Evolutionary conservation across 2,797 vertebrate species (phyloP).

Genomic region (Somateria mollissima): DNA sequence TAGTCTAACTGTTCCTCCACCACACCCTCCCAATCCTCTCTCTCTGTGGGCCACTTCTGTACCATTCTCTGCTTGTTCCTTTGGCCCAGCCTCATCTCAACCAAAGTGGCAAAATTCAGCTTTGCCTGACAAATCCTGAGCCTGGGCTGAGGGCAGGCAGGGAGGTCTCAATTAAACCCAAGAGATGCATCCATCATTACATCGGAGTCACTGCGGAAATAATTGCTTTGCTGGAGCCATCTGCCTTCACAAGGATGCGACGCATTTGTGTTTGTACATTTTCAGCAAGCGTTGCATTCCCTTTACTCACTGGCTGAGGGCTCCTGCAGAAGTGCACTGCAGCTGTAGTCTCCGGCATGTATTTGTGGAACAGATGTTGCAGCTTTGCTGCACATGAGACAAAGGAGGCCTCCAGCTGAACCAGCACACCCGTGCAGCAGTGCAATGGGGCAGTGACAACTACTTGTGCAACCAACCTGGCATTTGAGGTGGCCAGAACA

Average conservation of each 20-base stretch:
- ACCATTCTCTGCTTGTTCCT: not conserved
- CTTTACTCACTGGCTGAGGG: fast-evolving
- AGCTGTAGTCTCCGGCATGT: not conserved
- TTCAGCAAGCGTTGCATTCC: not conserved
- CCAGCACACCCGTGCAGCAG: not conserved
- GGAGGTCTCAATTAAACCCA: not conserved
- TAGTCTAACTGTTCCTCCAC: not conserved
- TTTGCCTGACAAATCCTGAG: not conserved
- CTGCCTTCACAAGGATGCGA: not conserved
- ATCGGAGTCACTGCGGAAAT: not conserved
- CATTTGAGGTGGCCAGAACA: not conserved
- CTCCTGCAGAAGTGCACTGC: not conserved
- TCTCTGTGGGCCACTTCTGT: not conserved
- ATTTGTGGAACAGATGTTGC: not conserved
- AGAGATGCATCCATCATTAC: not conserved
- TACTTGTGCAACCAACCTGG: not conserved
- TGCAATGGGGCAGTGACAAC: fast-evolving
- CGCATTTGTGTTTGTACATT: not conserved
- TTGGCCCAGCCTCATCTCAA: not conserved
- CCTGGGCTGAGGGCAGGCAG: not conserved
- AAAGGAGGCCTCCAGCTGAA: not conserved
- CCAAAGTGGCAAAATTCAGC: not conserved
- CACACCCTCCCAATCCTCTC: not conserved
- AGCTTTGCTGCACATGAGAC: fast-evolving
- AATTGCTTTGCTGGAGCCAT: not conserved